phyloP scores from a whole-genome alignment of 2,888 invertebrate species.

The Nomada ruficornis region DNA sequence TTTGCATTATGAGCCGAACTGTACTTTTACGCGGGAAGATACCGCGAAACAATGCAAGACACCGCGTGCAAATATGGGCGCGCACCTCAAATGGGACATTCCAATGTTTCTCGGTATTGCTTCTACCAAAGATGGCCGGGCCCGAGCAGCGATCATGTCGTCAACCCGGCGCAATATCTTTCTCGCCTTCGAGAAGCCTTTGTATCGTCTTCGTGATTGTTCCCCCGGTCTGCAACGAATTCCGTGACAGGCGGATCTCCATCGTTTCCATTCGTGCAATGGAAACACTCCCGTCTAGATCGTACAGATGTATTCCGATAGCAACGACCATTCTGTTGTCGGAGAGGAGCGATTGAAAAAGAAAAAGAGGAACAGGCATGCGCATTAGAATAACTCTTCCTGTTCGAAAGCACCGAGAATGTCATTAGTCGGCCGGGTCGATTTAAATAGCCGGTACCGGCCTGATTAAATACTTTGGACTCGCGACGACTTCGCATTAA shows the following conservation, averaged over 20 bases:
- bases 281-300: background rate
- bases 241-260: too few relatives aligned
- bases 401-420: constrained; percentile 18
- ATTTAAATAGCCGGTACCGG: constrained; percentile 33
- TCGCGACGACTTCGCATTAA: background rate
- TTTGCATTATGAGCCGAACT: constrained; percentile 75
- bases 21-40: constrained; percentile 80
- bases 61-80: constrained; percentile 82
- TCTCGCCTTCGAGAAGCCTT: constrained; percentile 48
- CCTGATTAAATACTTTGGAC: constrained; percentile 2
- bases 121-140: constrained; percentile 75
- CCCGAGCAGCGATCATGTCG: constrained; percentile 59
- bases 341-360: too few relatives aligned
- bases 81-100: constrained; percentile 83
- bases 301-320: background rate
- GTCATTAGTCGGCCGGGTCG: constrained; percentile 27
- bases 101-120: constrained; percentile 82
- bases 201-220: too few relatives aligned
- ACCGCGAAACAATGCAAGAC: constrained; percentile 82
- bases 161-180: constrained; percentile 56
- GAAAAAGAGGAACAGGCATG: background rate
- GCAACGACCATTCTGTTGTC: background rate
- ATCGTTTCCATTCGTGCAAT: background rate
- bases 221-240: too few relatives aligned
- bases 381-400: constrained; percentile 41